phyloP scores from a whole-genome alignment of 2,797 vertebrate genomes.

The Gymnodraco acuticeps region DNA sequence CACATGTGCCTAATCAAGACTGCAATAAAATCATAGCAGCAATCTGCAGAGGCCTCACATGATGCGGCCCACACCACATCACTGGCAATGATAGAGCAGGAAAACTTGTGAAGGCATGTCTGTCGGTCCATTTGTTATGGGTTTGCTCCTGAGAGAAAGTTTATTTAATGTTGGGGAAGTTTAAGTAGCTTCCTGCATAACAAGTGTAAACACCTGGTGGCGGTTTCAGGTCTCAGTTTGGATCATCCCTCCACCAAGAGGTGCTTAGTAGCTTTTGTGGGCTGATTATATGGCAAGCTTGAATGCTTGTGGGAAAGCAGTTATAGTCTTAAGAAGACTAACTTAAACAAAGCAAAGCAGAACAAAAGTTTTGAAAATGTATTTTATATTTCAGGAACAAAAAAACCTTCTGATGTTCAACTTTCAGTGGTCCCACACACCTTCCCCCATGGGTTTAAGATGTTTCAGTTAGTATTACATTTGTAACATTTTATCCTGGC shows the following conservation, averaged over 20 bases:
- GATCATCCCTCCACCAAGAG: slow-evolving; percentile 52
- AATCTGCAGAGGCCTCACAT: slow-evolving; percentile 75
- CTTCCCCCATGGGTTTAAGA: too few species aligned
- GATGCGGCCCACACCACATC: slow-evolving; percentile 63
- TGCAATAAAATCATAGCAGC: slow-evolving; percentile 78
- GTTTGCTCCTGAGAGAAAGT: slow-evolving; percentile 56
- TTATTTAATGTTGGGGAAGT: slow-evolving; percentile 46
- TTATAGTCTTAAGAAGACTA: slow-evolving; percentile 14
- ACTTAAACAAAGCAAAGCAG: slow-evolving; percentile 10
- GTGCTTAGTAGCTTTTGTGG: slow-evolving; percentile 39
- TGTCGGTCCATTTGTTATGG: slow-evolving; percentile 62
- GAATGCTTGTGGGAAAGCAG: slow-evolving; percentile 39
- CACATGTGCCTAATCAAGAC: slow-evolving; percentile 79
- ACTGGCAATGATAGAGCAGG: slow-evolving; percentile 59
- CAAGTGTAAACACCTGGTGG: slow-evolving; percentile 67
- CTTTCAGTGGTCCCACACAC: not conserved
- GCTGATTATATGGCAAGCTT: slow-evolving; percentile 39
- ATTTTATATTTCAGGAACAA: not conserved
- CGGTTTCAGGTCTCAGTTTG: slow-evolving; percentile 57
- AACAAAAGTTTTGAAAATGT: slow-evolving; percentile 9
- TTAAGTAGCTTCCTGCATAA: slow-evolving; percentile 45
- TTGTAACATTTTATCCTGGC: not conserved
- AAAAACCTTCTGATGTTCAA: not conserved
- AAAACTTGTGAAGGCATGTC: slow-evolving; percentile 55
- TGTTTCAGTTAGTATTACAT: too few species aligned